Conservation (phyloP, 1,140 invertebrate genomes). For the Antheraea pernyi region DNA sequence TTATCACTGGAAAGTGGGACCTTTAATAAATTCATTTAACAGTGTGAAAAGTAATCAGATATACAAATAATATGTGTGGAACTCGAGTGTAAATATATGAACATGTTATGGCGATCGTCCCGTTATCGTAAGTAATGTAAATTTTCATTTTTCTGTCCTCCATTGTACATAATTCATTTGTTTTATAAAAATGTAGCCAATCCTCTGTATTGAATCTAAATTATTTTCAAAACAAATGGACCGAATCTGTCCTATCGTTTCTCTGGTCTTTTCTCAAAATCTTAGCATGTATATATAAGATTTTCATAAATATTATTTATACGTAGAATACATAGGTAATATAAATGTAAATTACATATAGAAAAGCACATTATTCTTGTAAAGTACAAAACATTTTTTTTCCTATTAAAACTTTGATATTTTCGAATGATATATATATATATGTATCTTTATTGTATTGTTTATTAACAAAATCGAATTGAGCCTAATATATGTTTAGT, state of each 20-base stretch:
- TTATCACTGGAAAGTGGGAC: no score
- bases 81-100: conserved; percentile 1
- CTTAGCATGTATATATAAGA: not conserved
- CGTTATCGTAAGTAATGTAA: not conserved
- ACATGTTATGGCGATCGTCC: not conserved
- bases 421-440: not conserved
- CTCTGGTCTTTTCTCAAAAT: not conserved
- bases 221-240: not conserved
- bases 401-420: not conserved
- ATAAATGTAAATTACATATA: not conserved
- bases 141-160: not conserved
- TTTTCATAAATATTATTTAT: conserved; percentile 2
- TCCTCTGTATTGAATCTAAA: not conserved
- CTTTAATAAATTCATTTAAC: no score
- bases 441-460: not conserved
- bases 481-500: conserved; percentile 8
- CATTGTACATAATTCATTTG: not conserved
- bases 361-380: not conserved
- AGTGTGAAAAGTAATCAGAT: no score
- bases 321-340: not conserved
- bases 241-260: not conserved
- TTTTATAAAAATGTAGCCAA: not conserved
- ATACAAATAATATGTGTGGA: no score
- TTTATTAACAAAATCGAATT: not conserved
- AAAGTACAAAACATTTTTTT: not conserved